Percentiles rank a stretch among this genome's conserved stretches.
These are phyloP conservation scores for Liodrosophila aerea DNA, from an alignment of 2,888 invertebrate species.

Conservation along the genomic window DNA sequence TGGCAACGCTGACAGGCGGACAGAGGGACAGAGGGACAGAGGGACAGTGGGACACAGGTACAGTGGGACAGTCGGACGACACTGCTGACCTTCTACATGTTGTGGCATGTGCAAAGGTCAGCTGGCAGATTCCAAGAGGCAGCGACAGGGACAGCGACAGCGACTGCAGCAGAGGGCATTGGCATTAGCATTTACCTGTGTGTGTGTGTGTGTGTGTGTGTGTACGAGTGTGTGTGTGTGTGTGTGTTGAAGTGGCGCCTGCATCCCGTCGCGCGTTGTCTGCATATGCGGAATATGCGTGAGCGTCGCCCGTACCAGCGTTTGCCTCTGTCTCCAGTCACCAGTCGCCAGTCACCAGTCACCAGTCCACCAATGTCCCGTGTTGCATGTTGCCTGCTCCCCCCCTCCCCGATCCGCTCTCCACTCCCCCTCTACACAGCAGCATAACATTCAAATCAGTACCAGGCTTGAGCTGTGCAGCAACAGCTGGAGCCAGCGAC, in stretches of 20 bases:
- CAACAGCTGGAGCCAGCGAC: conserved; percentile 7
- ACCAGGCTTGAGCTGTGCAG: conserved; percentile 32
- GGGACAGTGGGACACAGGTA: not conserved
- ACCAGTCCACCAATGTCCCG: not conserved
- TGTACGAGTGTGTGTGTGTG: no score
- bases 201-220: conserved; percentile 40
- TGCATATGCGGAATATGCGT: conserved; percentile 81
- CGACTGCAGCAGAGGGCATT: conserved; percentile 52
- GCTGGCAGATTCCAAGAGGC: conserved; percentile 40
- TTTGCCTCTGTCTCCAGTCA: conserved; percentile 14
- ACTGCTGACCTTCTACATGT: conserved; percentile 43
- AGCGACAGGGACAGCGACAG: conserved; percentile 14
- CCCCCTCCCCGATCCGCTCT: not conserved
- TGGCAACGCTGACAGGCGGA: conserved; percentile 66
- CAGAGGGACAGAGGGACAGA: conserved; percentile 46
- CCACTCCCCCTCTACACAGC: conserved; percentile 12
- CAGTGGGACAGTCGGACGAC: conserved; percentile 13
- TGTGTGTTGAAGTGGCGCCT: conserved; percentile 81
- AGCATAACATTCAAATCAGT: conserved; percentile 72
- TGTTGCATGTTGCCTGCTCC: not conserved
- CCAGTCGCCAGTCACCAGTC: conserved; percentile 6
- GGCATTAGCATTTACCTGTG: conserved; percentile 59
- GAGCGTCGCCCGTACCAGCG: conserved; percentile 60
- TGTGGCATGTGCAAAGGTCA: conserved; percentile 77
- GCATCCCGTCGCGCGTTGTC: conserved; percentile 82